Conservation (phyloP, 2,797 vertebrate species). For the Pangasius macronema region DNA sequence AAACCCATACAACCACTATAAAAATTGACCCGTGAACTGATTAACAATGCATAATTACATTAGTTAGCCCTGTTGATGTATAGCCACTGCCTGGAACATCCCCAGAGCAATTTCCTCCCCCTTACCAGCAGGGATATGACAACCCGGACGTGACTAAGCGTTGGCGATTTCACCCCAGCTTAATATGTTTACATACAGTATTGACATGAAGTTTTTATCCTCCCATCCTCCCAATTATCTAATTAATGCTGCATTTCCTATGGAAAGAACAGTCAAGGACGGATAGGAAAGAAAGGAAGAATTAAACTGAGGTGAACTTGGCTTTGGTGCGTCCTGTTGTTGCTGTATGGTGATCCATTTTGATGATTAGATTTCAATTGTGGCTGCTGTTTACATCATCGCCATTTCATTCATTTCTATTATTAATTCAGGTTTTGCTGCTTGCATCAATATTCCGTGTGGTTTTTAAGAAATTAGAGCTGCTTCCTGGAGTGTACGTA, state of each 20-base stretch:
- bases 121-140: constrained; percentile 50
- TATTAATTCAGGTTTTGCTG: neutral
- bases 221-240: constrained; percentile 56
- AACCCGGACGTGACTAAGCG: constrained; percentile 46
- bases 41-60: constrained; percentile 71
- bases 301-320: constrained; percentile 38
- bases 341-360: neutral
- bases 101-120: constrained; percentile 59
- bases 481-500: neutral
- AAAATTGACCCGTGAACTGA: constrained; percentile 66
- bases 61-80: constrained; percentile 62
- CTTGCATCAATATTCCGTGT: neutral
- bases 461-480: neutral
- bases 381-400: neutral
- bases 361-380: neutral
- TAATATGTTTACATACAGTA: constrained; percentile 56
- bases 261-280: constrained; percentile 60
- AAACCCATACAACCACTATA: neutral
- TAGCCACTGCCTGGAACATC: constrained; percentile 59
- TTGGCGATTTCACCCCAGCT: constrained; percentile 43
- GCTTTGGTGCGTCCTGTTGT: neutral
- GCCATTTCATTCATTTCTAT: neutral
- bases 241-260: constrained; percentile 68
- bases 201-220: constrained; percentile 51
- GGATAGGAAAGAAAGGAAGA: constrained; percentile 66